Base-by-base conservation (phyloP, 2,888 invertebrate species). In the Heliconius cydno region DNA sequence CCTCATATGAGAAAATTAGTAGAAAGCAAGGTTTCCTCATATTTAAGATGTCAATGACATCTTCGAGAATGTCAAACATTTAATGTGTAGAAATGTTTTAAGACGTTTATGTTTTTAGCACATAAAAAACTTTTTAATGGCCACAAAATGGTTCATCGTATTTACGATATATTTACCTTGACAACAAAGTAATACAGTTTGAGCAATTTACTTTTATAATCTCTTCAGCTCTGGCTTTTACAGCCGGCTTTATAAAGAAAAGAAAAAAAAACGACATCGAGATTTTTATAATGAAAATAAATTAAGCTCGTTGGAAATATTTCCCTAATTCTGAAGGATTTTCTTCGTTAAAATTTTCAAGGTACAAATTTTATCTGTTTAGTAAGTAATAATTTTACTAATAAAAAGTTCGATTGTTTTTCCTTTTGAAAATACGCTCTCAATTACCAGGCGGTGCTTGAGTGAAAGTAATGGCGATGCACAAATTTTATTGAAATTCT, bases 171-270 rank as follows among this genome's bases (percentile, higher is more conserved):
- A 81, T 82, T 82, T 79, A 81, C 79, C 78, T 79, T 78, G 70
- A 78, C 79, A 80, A 80, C 82, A 81, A 82, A 78, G 83, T 82
- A 77, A 83, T 83, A 81, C 80, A 79, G 78, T 79, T 81, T 81
- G 60, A 72, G 76, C 80, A 83, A 80, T 78, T 81, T 81, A 82
- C 79, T 71, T 77, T 70, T 80, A 77, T 73, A 82, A 79, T 79
- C 77, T 66, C 70, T 63, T 73, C 79, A 78, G 78, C 30, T 46
- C 77, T 75, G 15, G 28, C 57, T 73, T 78, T 74, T 68, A 60
- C 57, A 74, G 74, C 30, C 30, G 30, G n/a, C 38, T 68, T 75
- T 75, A 19, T 19, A 52, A 52, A 52, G 15, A 46, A 19, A 52
- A 46, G 28, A 28, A 28, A 28, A 28, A 15, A 46, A 13, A 41